phyloP scores from a whole-genome alignment of 2,113 vertebrate genomes.

The Sapayoa aenigma region DNA sequence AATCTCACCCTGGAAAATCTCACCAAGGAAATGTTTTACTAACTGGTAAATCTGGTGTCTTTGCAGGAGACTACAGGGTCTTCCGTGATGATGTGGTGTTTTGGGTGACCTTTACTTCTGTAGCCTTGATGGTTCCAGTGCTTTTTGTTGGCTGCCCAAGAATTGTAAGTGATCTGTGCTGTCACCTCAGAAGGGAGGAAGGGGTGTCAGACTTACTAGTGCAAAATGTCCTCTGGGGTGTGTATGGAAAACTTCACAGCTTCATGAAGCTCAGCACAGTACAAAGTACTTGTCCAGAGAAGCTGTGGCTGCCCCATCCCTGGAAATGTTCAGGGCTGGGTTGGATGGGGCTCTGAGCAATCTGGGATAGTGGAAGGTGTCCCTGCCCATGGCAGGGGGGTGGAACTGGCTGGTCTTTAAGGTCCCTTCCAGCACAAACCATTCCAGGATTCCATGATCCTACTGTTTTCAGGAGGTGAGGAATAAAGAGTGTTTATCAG shows the following conservation, averaged over 20 bases:
- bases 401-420: not conserved
- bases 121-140: slow-evolving; percentile 78
- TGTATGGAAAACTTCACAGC: not conserved
- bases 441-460: not conserved
- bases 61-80: slow-evolving; percentile 81
- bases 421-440: not conserved
- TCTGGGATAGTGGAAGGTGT: not conserved
- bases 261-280: not conserved
- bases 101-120: slow-evolving; percentile 87
- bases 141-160: slow-evolving; percentile 86
- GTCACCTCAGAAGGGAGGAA: not conserved
- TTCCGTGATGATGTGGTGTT: slow-evolving; percentile 84
- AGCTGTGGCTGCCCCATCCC: not conserved
- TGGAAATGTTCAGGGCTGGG: not conserved
- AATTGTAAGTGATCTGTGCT: slow-evolving; percentile 78
- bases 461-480: not conserved
- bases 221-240: not conserved
- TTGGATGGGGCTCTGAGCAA: not conserved
- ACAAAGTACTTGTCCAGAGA: not conserved
- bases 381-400: not conserved
- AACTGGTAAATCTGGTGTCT: not conserved
- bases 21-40: not conserved
- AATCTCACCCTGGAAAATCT: not conserved
- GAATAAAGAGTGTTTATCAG: not conserved
- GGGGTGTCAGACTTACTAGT: not conserved